Conservation (phyloP, 2,797 vertebrate genomes). For the Clarias pachynema region DNA sequence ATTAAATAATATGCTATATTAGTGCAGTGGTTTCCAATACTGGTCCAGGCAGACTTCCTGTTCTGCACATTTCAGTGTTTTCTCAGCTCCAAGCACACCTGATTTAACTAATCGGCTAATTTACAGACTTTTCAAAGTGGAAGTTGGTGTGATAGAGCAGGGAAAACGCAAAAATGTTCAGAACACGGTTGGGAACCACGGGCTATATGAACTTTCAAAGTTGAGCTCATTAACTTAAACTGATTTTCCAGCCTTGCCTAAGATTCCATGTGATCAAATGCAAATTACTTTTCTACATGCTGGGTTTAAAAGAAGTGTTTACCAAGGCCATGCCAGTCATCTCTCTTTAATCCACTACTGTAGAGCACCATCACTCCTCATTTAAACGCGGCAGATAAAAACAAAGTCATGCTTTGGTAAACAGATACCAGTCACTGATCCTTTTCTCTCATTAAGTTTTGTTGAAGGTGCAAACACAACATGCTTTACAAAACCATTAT, state of each 20-base stretch:
- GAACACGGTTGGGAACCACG: too few species aligned
- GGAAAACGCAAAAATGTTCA: too few species aligned
- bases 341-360: neutral
- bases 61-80: too few species aligned
- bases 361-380: neutral
- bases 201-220: neutral
- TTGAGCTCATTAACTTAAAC: neutral
- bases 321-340: neutral
- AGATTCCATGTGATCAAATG: neutral
- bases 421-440: neutral
- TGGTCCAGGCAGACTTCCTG: too few species aligned
- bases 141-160: too few species aligned
- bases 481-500: neutral
- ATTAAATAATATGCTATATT: neutral
- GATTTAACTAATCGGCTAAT: too few species aligned
- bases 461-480: neutral
- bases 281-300: neutral
- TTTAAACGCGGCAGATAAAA: neutral
- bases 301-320: neutral
- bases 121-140: too few species aligned
- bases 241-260: neutral
- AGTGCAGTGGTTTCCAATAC: too few species aligned
- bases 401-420: neutral
- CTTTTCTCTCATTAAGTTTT: neutral
- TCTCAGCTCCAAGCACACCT: too few species aligned